Evolutionary conservation across 2,797 vertebrate species (phyloP).

Genomic region (Momotus momota): DNA sequence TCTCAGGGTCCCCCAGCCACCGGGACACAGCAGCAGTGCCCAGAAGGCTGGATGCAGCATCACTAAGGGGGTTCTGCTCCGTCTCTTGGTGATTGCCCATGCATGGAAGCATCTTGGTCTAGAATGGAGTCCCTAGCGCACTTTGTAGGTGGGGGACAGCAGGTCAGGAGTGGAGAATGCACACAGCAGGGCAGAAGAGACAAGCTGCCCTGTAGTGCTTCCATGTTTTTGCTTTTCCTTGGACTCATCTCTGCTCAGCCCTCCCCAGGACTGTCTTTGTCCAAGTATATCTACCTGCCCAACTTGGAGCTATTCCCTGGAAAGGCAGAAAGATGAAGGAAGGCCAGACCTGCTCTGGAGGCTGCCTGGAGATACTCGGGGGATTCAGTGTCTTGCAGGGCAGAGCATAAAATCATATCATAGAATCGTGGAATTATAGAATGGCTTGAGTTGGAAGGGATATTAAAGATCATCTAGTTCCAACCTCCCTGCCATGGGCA

Average conservation of each 20-base stretch:
- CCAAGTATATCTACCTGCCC: neutral
- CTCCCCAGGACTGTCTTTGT: neutral
- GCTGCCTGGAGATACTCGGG: neutral
- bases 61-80: neutral
- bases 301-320: neutral
- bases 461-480: too few species aligned
- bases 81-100: neutral
- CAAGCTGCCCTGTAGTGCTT: neutral
- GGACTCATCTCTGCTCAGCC: neutral
- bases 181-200: neutral
- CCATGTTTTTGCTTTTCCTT: neutral
- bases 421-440: too few species aligned
- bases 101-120: neutral
- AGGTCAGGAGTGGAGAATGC: neutral
- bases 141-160: neutral
- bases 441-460: too few species aligned
- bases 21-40: neutral
- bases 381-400: neutral
- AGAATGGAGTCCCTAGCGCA: neutral
- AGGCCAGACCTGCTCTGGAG: neutral
- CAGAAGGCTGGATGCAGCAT: neutral
- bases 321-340: neutral
- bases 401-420: too few species aligned
- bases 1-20: neutral
- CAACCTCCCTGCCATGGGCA: too few species aligned